Conservation (phyloP, 1,140 invertebrate species). For the Drosophila chauvacae region DNA sequence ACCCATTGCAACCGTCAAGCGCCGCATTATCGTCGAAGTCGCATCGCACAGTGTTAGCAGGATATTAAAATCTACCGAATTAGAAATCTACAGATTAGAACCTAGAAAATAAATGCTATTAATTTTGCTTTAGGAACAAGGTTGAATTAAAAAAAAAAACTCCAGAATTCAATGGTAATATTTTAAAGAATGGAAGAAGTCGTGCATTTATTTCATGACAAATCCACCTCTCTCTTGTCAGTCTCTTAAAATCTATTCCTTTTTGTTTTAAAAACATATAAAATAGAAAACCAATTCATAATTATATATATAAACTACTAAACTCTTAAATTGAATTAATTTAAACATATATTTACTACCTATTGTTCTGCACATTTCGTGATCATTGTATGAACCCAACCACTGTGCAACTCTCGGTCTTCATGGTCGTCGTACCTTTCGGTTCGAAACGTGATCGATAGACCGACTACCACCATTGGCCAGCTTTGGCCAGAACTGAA, state of each 20-base stretch:
- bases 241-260: not conserved
- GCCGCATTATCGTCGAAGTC: constrained; percentile 25
- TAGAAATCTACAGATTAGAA: too few relatives aligned
- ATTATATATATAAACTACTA: too few relatives aligned
- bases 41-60: constrained; percentile 35
- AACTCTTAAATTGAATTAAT: not conserved
- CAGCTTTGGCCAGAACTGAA: constrained; percentile 53
- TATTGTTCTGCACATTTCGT: not conserved
- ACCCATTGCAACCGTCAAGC: constrained; percentile 39
- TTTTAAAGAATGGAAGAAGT: not conserved
- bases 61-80: not conserved
- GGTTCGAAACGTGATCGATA: constrained; percentile 84
- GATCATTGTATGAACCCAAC: not conserved
- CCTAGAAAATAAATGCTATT: not conserved
- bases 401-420: constrained; percentile 41
- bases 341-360: not conserved
- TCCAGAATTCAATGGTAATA: not conserved
- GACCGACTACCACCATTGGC: constrained; percentile 69
- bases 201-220: not conserved
- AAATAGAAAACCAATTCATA: not conserved
- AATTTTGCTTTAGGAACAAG: not conserved
- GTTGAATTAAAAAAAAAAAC: not conserved
- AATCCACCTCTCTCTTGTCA: not conserved
- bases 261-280: not conserved
- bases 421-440: constrained; percentile 72